Evolutionary conservation across 2,888 invertebrate genomes (phyloP), one percentile per base, ranked within the genome.

Genomic region (Exocentrus adspersus): DNA sequence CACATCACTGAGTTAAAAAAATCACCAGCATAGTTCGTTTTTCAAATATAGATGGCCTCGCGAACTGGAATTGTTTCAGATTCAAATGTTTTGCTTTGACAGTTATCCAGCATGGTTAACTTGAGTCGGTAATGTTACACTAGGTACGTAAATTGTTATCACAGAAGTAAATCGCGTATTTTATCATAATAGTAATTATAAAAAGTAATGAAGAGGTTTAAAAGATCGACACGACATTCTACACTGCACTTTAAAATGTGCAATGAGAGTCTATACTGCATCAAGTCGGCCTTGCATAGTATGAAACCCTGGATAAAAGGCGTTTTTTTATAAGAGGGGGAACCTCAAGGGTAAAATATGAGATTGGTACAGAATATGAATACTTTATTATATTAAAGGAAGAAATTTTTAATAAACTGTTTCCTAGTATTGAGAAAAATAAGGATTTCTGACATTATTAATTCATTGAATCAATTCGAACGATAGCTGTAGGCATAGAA

Each of bases 221-320:
- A 67, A 66, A 62, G 60, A 68, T 68, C 65, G 65, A 43, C 60
- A 65, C 70, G 68, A 71, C 72, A 72, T 72, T 70, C 69, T 68
- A 71, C 70, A 70, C 68, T 72, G 74, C 70, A 68, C 66, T 68
- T 67, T 72, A 64, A 71, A 70, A 70, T 70, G 69, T 70, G 69
- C 73, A 75, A 75, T 75, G 77, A 76, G 75, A 75, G 76, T 64
- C 65, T 70, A 65, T 74, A 75, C 77, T 77, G 62, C 67, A 64
- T 62, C 69, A 72, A 75, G 74, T 72, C 80, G 80, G 79, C 80
- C 79, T 79, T 80, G 80, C 65, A 60, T 75, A 68, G 70, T 73
- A 76, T 75, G 78, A 78, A 80, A 80, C 80, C 80, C 81, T 80
- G 80, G 77, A 78, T 72, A 70, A 77, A 76, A 78, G 79, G 76